These are phyloP conservation scores for Tetragnatha versicolor DNA, from an alignment of 1,140 invertebrate species.

Conservation along the genomic window DNA sequence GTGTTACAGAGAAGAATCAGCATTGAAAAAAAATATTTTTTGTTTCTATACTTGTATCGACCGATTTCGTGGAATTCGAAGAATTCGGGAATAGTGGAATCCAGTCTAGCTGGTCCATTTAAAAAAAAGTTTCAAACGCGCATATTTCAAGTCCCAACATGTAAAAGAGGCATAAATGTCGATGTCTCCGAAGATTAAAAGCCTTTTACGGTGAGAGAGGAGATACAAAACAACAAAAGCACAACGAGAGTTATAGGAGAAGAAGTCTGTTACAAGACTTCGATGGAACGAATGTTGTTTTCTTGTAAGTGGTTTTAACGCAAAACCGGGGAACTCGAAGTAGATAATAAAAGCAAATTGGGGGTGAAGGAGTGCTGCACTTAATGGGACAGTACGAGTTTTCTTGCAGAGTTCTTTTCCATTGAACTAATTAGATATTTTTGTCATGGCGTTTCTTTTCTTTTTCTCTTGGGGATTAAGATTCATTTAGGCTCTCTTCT, in stretches of 20 bases:
- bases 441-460: background rate
- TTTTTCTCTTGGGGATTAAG: background rate
- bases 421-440: conserved; percentile 23
- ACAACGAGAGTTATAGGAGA: conserved; percentile 16
- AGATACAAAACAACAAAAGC: background rate
- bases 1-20: background rate
- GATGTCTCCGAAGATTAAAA: conserved; percentile 8
- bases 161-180: conserved; percentile 19
- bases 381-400: conserved; percentile 26
- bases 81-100: background rate
- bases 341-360: conserved; percentile 38
- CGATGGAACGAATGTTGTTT: conserved; percentile 2
- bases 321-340: conserved; percentile 9
- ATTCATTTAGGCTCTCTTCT: background rate
- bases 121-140: background rate
- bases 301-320: conserved; percentile 24
- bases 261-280: background rate
- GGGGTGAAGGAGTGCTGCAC: background rate
- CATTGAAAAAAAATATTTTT: background rate
- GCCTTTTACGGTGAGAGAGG: background rate
- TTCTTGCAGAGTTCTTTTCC: background rate
- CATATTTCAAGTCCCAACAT: conserved; percentile 29
- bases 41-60: background rate
- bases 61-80: background rate
- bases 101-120: background rate